These are phyloP conservation scores for Tipula vernalis DNA, from an alignment of 2,888 invertebrate species.

Conservation along the genomic window DNA sequence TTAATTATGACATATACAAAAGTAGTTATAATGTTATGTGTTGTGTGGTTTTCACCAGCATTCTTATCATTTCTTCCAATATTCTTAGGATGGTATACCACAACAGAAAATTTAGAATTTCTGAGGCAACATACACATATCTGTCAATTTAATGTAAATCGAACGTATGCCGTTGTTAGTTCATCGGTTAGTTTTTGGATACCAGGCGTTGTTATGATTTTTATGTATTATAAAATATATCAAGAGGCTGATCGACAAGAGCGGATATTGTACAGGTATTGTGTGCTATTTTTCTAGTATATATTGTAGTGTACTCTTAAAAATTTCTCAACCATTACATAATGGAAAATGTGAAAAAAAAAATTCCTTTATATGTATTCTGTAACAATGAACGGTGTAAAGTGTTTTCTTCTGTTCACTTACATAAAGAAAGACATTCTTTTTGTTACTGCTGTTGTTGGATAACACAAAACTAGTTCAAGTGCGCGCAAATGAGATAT, in stretches of 20 bases:
- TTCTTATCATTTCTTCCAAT: conserved; percentile 88
- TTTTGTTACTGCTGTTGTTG: background rate
- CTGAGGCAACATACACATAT: conserved; percentile 48
- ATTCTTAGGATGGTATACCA: conserved; percentile 91
- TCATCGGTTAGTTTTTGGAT: conserved; percentile 90
- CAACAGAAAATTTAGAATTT: conserved; percentile 60
- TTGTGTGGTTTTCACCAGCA: conserved; percentile 86
- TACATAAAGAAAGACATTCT: background rate
- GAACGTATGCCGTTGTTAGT: conserved; percentile 74
- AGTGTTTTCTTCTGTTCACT: background rate
- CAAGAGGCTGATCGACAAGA: conserved; percentile 75
- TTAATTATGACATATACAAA: conserved; percentile 79
- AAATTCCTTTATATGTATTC: too few species aligned
- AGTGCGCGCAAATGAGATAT: background rate
- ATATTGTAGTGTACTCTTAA: too few species aligned
- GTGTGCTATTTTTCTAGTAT: too few species aligned
- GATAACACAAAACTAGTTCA: background rate
- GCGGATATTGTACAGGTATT: conserved; percentile 68
- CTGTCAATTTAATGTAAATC: conserved; percentile 77
- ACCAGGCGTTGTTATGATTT: conserved; percentile 84
- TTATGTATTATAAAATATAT: conserved; percentile 83
- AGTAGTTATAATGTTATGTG: conserved; percentile 66
- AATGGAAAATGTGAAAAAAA: too few species aligned
- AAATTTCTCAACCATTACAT: background rate
- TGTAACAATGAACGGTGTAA: background rate